Conservation (phyloP, 2,113 vertebrate species). For the Zosterops japonicus region DNA sequence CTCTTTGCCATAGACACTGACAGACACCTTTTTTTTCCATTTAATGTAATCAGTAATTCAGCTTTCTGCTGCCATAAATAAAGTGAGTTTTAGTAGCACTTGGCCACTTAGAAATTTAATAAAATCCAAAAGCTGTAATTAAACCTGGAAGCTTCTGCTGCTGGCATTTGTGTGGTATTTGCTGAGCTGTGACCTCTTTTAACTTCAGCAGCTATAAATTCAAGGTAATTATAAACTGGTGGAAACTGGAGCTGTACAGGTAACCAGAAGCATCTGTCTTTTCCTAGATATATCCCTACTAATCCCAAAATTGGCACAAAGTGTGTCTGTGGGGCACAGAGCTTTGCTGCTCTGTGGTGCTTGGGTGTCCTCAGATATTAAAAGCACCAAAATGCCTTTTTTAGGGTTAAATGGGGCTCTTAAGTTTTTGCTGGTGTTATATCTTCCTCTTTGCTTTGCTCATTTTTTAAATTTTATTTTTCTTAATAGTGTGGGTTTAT, state of each 20-base stretch:
- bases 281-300: accelerated
- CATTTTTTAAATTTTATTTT: accelerated
- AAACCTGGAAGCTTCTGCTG: neutral
- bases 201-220: neutral
- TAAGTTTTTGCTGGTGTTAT: neutral
- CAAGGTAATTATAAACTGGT: neutral
- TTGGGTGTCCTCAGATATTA: neutral
- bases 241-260: neutral
- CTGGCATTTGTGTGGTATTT: neutral
- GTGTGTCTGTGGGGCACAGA: too few relatives aligned
- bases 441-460: neutral
- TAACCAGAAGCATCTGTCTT: neutral
- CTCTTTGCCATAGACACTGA: neutral
- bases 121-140: neutral
- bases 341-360: neutral
- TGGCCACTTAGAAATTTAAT: neutral
- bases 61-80: neutral
- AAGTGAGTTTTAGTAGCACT: neutral
- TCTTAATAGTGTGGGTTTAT: neutral
- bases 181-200: neutral
- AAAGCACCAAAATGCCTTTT: neutral
- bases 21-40: neutral
- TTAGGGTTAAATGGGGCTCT: neutral
- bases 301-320: neutral
- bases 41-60: neutral